A percentile compares a stretch with the other conserved stretches of the same genome.
Evolutionary conservation across 2,113 vertebrate species (phyloP).

Genomic region (Balaeniceps rex): DNA sequence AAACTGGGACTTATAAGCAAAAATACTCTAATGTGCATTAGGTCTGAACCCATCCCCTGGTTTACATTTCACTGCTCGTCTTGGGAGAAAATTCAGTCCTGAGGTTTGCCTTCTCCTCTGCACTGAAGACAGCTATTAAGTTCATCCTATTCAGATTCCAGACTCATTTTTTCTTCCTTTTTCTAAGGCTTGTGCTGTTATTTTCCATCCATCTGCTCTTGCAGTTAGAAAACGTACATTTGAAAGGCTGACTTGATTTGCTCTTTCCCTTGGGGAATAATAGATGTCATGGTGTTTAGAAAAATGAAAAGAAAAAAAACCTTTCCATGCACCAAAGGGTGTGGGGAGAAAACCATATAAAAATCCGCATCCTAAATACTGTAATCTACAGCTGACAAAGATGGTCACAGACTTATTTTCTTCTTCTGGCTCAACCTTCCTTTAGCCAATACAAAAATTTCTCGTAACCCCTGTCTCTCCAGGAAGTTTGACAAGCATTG

Average conservation of each 20-base stretch:
- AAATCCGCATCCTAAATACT: neutral
- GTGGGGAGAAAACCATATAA: neutral
- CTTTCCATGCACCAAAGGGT: neutral
- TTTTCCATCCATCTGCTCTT: neutral
- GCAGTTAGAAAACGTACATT: neutral
- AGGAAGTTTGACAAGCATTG: neutral
- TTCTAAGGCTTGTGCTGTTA: neutral
- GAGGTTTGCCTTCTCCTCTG: neutral
- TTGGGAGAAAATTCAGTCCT: neutral
- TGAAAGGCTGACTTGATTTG: conserved; percentile 2
- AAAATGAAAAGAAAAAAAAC: neutral
- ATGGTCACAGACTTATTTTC: neutral
- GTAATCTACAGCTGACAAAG: neutral
- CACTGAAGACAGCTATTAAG: neutral
- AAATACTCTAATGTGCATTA: neutral
- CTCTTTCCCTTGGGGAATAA: neutral
- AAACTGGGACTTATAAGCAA: neutral
- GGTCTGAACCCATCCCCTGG: neutral
- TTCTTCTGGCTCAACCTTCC: neutral
- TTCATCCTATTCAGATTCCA: conserved; percentile 23
- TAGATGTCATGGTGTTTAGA: neutral
- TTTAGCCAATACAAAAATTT: neutral
- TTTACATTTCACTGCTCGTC: neutral
- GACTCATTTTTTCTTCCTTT: neutral
- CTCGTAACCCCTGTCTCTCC: neutral